These are phyloP conservation scores for Rapana venosa DNA, from an alignment of 2,888 invertebrate genomes.

Conservation along the genomic window DNA sequence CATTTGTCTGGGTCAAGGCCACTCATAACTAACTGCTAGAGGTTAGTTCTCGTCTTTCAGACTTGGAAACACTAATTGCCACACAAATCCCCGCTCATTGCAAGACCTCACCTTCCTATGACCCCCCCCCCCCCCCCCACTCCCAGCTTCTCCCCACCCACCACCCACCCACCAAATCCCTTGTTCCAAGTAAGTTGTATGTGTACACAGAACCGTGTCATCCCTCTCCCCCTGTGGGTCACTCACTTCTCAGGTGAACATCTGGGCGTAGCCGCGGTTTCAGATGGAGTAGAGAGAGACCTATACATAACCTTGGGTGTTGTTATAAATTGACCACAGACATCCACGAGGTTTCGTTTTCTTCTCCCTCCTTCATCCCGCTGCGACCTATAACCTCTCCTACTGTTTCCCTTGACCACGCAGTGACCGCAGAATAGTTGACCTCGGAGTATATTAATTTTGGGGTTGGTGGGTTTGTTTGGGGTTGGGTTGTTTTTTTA, in stretches of 20 bases:
- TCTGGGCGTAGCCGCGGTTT: background rate
- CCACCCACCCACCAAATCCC: too few relatives aligned
- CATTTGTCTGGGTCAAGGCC: too few relatives aligned
- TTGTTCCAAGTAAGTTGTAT: too few relatives aligned
- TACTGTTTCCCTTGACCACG: background rate
- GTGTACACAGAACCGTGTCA: background rate
- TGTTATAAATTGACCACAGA: background rate
- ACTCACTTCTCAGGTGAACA: background rate
- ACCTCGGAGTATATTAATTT: too few relatives aligned
- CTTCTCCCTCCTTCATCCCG: background rate
- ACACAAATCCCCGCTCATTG: background rate
- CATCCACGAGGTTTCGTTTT: background rate
- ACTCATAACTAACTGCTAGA: too few relatives aligned
- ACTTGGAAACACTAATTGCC: background rate
- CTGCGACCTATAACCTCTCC: background rate
- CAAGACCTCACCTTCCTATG: background rate
- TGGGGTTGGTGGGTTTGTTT: too few relatives aligned
- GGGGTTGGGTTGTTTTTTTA: background rate
- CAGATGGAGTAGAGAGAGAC: background rate
- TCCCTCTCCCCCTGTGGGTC: background rate
- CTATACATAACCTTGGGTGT: background rate
- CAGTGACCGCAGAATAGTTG: background rate
- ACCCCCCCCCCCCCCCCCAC: background rate
- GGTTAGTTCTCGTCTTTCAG: background rate
- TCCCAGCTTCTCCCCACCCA: background rate